phyloP scores from a whole-genome alignment of 2,888 invertebrate species.

The Brachypalpus laphriformis region DNA sequence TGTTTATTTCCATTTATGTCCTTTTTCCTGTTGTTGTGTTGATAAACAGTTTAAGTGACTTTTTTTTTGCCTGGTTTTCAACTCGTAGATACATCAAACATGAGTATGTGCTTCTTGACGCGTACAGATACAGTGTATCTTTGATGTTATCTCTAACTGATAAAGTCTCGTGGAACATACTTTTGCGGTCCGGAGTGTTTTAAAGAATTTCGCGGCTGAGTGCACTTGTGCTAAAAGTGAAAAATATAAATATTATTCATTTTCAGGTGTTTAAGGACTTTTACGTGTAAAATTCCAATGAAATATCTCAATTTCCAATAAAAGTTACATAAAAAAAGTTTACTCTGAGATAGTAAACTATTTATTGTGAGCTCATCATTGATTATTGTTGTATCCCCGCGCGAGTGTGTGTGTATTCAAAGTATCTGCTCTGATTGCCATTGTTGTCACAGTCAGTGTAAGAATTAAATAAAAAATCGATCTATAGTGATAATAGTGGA shows the following conservation, averaged over 20 bases:
- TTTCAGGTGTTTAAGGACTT: slow-evolving; percentile 47
- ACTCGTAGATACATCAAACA: slow-evolving; percentile 16
- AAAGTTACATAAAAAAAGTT: slow-evolving; percentile 54
- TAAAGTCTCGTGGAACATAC: slow-evolving; percentile 39
- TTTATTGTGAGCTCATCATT: slow-evolving; percentile 40
- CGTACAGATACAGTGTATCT: slow-evolving; percentile 40
- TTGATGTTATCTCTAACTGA: slow-evolving; percentile 45
- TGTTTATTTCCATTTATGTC: slow-evolving; percentile 48
- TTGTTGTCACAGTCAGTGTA: slow-evolving; percentile 15
- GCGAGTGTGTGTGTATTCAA: slow-evolving; percentile 4
- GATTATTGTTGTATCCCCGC: slow-evolving; percentile 37
- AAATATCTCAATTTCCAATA: slow-evolving; percentile 10
- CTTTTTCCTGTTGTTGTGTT: slow-evolving; percentile 7
- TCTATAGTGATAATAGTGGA: neutral
- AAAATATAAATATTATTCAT: neutral
- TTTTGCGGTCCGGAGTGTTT: slow-evolving; percentile 18
- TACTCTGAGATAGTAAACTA: slow-evolving; percentile 40
- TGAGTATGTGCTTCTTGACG: slow-evolving; percentile 8
- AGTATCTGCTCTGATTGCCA: slow-evolving; percentile 53
- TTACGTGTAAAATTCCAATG: slow-evolving; percentile 33
- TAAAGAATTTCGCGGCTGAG: neutral
- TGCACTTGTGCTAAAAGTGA: slow-evolving; percentile 9
- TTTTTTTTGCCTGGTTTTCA: neutral
- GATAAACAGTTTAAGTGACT: slow-evolving; percentile 50
- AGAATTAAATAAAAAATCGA: neutral